Evolutionary conservation across 2,888 invertebrate species (phyloP), one percentile per base, ranked within the genome.

Genomic region (Nesidiocoris tenuis): DNA sequence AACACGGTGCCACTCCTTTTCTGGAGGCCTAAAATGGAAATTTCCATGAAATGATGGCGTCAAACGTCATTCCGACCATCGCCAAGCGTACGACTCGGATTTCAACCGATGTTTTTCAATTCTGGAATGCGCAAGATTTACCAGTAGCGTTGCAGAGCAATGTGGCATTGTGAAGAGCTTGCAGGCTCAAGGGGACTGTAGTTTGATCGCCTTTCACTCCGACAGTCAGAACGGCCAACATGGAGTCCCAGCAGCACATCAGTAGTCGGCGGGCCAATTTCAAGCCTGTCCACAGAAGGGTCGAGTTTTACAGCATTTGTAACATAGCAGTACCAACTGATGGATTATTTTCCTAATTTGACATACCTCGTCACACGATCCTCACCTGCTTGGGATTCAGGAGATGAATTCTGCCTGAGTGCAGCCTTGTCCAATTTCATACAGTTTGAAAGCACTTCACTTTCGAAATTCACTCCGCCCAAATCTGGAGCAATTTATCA

Each of bases 101-200:
- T n/a, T n/a, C 17, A 9, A 39, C 25, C n/a, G n/a, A 22, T 16
- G 1, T 23, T 22, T 19, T 64, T 19, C 22, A 22, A 24, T 5
- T 59, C 59, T 25, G 25, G 3, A 12, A 39, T 12, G 39, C 39
- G n/a, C n/a, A n/a, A 9, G 5, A 65, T n/a, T n/a, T 79, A 88
- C 89, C 94, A 77, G 96, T 85, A 1, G 91, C 89, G 82, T 95
- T 96, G 84, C 96, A 94, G 68, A 97, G 88, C 80, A 92, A 90
- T 17, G 96, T 96, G 19, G 96, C 95, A 88, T 92, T 93, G 83
- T 96, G 96, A 22, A 97, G 85, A 17, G 95, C 95, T 83, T 95
- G 95, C 76, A 97, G 86, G 80, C 95, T 93, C 80, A 76, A 17
- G 1, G 78, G 78, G 0, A 78, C 61, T 0, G 77, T 77, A 0